Percentiles rank a stretch among this genome's conserved stretches.
phyloP scores from a whole-genome alignment of 2,113 vertebrate genomes.

The Oceanites oceanicus region DNA sequence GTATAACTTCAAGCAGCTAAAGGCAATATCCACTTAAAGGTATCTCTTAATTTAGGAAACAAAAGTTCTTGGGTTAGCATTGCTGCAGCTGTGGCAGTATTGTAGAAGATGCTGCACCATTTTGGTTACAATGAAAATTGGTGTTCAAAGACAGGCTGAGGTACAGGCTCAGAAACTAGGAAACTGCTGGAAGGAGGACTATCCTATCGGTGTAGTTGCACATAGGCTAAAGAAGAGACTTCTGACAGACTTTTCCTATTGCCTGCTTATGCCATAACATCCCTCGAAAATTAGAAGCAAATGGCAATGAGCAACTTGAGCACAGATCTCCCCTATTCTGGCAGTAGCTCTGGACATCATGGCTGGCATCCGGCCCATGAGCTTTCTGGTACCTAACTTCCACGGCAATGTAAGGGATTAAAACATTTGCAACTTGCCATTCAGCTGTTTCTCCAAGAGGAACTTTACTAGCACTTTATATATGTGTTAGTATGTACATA shows the following conservation, averaged over 20 bases:
- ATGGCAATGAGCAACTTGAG: not conserved
- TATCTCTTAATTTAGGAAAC: not conserved
- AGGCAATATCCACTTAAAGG: not conserved
- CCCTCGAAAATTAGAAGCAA: not conserved
- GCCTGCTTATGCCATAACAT: not conserved
- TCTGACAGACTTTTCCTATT: not conserved
- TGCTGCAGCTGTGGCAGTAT: not conserved
- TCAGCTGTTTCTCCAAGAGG: not conserved
- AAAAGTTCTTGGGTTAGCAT: not conserved
- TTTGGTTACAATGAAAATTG: constrained; percentile 1
- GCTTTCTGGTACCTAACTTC: not conserved
- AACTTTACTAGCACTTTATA: not conserved
- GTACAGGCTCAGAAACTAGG: not conserved
- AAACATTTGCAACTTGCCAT: not conserved
- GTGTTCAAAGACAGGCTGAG: not conserved
- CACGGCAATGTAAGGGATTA: not conserved
- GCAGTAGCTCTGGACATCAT: not conserved
- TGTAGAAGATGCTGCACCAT: not conserved
- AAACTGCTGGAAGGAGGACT: not conserved
- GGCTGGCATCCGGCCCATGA: not conserved
- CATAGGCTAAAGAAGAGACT: not conserved
- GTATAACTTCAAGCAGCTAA: constrained; percentile 18
- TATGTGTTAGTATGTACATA: accelerated
- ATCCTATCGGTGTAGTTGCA: accelerated
- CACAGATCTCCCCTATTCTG: not conserved